Evolutionary conservation across 2,113 vertebrate genomes (phyloP), one percentile per base, ranked within the genome.

Genomic region (Pristiophorus japonicus): DNA sequence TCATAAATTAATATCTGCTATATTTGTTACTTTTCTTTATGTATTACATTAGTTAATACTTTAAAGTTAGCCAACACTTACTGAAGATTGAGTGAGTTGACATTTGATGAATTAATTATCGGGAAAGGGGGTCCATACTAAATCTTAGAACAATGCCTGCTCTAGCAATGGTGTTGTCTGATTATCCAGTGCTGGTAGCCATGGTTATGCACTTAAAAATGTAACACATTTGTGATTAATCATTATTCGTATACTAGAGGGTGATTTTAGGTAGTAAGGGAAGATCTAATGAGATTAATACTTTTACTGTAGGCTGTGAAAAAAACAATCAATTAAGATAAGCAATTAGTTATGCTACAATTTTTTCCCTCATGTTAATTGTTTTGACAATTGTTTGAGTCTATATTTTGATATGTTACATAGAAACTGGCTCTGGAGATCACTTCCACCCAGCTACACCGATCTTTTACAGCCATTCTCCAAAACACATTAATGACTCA

Each of bases 401-500:
- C n/a, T n/a, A 18, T 62, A 91, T 90, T 87, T 87, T 81, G 14
- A 88, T 1, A 90, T 14, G 3, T 59, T 90, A 30, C 51, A 59
- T 10, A 55, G 24, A 81, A 93, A 63, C 59, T 20, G 8, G 34
- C 62, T 65, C 62, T 22, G 45, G 20, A 20, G n/a, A 65, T 93
- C 34, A 5, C 34, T 93, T 20, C 16, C 34, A 65, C 7, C 30
- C 22, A 65, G 20, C 27, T 65, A 42, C 18, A 38, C 34, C 42
- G 90, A 3, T 22, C 55, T 38, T 34, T 65, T 65, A 22, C 6
- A 38, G 34, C 6, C 18, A 24, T 6, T 55, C 27, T 59, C 51
- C 47, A 90, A 93, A 93, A 8, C 38, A 93, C 34, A 65, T 93
- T 65, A 93, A 93, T 93, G 62, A 65, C 22, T n/a, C 59, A 51